Percentiles rank a stretch among this genome's conserved stretches.
phyloP scores from a whole-genome alignment of 2,113 vertebrate species.

The Pachyramphus minor region DNA sequence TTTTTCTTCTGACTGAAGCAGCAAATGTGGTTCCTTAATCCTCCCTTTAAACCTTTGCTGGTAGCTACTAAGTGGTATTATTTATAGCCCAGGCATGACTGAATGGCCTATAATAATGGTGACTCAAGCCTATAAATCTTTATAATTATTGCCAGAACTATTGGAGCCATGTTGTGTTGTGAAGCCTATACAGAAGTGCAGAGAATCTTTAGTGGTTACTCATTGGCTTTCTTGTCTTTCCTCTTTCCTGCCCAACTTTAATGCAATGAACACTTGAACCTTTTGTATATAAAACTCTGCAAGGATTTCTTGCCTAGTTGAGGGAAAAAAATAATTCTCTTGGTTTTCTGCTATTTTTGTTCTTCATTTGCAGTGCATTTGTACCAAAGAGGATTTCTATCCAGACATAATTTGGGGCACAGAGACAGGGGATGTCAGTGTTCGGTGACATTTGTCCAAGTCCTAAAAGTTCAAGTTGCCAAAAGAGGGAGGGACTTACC shows the following conservation, averaged over 20 bases:
- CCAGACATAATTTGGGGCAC: not conserved
- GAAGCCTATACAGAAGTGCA: not conserved
- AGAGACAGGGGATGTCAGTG: not conserved
- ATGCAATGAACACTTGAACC: not conserved
- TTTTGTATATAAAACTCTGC: not conserved
- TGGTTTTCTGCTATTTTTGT: not conserved
- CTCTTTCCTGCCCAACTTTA: not conserved
- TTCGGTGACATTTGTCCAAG: not conserved
- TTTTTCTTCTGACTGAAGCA: not conserved
- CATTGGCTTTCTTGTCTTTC: not conserved
- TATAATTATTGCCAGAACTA: not conserved
- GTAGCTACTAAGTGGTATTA: not conserved
- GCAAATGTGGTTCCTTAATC: not conserved
- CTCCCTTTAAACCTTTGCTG: not conserved
- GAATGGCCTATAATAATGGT: not conserved
- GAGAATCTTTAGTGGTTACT: not conserved
- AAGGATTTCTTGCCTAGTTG: not conserved
- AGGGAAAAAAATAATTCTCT: not conserved
- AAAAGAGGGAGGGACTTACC: not conserved
- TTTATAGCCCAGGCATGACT: not conserved
- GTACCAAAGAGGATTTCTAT: not conserved
- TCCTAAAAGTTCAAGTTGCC: not conserved
- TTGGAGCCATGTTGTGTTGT: not conserved
- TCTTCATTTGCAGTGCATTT: not conserved
- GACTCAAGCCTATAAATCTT: not conserved